Base-by-base conservation (phyloP, 2,797 vertebrate species). In the Sebastiscus albofasciatus region DNA sequence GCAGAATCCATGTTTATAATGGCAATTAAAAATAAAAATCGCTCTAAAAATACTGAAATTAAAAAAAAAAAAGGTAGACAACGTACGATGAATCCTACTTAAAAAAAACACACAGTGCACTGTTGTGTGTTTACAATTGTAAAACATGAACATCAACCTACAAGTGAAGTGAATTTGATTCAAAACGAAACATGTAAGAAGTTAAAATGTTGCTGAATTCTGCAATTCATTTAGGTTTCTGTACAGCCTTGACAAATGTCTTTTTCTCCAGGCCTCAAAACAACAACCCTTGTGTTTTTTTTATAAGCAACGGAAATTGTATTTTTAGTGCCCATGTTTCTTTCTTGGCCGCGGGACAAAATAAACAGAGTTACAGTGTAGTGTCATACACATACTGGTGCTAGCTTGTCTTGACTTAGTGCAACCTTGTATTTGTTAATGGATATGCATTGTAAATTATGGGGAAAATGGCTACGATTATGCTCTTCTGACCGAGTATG, bases 311-410 rank as follows among this genome's bases (percentile, higher is more conserved):
- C 54, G 72, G 80, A 89, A 91, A 87, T 83, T 75, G 68, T 81
- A 87, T 84, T 90, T 87, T 81, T 82, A 64, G 78, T 81, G 82
- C 72, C 76, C 69, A 62, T 74, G 55, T 87, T 89, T 89, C 83
- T 72, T 59, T 87, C 67, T 90, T 89, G 88, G 82, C 83, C 67
- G 58, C 4, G 12, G 27, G 68, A 88, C 83, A 91, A 93, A 86
- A 89, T 77, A 86, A 89, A 92, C 82, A 92, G 22, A 80, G 72
- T 54, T 82, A 82, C 85, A 81, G 22, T 60, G 14, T 39, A 80
- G 74, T 74, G 69, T 79, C 76, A 79, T 67, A 80, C 26, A 16
- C 42, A 46, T 16, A 72, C 54, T 64, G 62, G 36, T 86, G 62
- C 75, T 66, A 27, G 81, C 68, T 79, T 72, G 75, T 81, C 46